phyloP scores from a whole-genome alignment of 2,888 invertebrate species.

The Danaus chrysippus region DNA sequence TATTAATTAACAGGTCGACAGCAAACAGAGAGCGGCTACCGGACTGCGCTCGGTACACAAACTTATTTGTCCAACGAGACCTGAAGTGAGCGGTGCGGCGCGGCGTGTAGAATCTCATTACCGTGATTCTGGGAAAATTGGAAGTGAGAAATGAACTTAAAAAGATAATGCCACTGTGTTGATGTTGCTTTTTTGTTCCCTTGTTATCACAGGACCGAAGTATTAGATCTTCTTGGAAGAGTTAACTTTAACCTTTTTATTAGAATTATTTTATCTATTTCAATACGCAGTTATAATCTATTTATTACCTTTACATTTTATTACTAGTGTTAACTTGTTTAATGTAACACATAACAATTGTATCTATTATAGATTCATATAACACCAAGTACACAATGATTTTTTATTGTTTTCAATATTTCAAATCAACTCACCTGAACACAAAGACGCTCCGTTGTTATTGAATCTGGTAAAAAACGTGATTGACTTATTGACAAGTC shows the following conservation, averaged over 20 bases:
- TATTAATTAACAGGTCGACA: conserved; percentile 79
- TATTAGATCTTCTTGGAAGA: conserved; percentile 40
- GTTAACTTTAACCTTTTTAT: conserved; percentile 25
- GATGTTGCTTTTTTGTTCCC: conserved; percentile 46
- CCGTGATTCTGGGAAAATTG: conserved; percentile 70
- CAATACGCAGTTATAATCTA: conserved; percentile 2
- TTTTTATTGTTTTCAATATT: conserved; percentile 13
- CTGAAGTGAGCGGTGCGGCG: conserved; percentile 52
- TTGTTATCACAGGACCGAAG: conserved; percentile 36
- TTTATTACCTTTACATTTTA: too few relatives aligned
- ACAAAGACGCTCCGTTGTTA: conserved; percentile 34
- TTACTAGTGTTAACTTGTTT: neutral
- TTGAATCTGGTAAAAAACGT: conserved; percentile 44
- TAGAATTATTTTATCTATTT: conserved; percentile 10
- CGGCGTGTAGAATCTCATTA: conserved; percentile 74
- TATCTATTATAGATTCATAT: neutral
- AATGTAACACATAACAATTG: neutral
- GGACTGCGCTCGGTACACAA: conserved; percentile 73
- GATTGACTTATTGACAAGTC: conserved; percentile 57
- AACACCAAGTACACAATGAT: conserved; percentile 6
- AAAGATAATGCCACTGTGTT: conserved; percentile 60
- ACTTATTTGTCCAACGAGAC: conserved; percentile 62
- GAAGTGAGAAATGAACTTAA: conserved; percentile 73
- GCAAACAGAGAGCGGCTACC: conserved; percentile 75
- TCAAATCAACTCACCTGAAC: conserved; percentile 42